Evolutionary conservation across 2,888 invertebrate species (phyloP).

Genomic region (Arge pagana): DNA sequence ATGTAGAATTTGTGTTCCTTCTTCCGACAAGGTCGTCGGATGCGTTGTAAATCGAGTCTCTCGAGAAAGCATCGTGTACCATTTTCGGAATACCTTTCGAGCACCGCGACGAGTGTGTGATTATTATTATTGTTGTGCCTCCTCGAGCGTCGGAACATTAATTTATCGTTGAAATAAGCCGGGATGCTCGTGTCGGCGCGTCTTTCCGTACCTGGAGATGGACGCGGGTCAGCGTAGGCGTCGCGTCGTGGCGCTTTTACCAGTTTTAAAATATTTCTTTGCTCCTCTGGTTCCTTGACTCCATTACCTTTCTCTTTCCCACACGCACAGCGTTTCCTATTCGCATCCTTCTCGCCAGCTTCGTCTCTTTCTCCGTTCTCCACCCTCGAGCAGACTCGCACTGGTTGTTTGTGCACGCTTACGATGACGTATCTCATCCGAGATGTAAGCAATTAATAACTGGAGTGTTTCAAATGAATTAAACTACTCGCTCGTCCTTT

Average conservation of each 20-base stretch:
- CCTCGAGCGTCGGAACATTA: constrained; percentile 52
- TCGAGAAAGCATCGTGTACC: too few relatives aligned
- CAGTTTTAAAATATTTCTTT: neutral
- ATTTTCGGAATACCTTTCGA: too few relatives aligned
- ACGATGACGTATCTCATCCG: constrained; percentile 36
- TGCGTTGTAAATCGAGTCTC: too few relatives aligned
- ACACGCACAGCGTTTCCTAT: constrained; percentile 4
- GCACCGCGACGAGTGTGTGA: too few relatives aligned
- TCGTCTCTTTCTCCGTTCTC: constrained; percentile 35
- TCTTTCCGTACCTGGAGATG: neutral
- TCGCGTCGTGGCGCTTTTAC: neutral
- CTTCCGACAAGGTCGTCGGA: too few relatives aligned
- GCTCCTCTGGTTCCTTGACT: too few relatives aligned
- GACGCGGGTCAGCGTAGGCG: neutral
- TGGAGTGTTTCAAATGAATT: constrained; percentile 56
- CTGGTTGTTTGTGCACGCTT: constrained; percentile 57
- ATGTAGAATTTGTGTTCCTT: too few relatives aligned
- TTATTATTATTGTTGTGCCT: constrained; percentile 43
- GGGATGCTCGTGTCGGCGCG: constrained; percentile 50
- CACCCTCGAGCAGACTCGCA: constrained; percentile 45
- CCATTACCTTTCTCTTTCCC: too few relatives aligned
- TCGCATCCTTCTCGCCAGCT: constrained; percentile 41
- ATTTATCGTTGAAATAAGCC: constrained; percentile 54
- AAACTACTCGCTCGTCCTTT: constrained; percentile 48
- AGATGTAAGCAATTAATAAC: constrained; percentile 54